Evolutionary conservation across 2,113 vertebrate genomes (phyloP), one percentile per base, ranked within the genome.

Genomic region (Nothoprocta pentlandii): DNA sequence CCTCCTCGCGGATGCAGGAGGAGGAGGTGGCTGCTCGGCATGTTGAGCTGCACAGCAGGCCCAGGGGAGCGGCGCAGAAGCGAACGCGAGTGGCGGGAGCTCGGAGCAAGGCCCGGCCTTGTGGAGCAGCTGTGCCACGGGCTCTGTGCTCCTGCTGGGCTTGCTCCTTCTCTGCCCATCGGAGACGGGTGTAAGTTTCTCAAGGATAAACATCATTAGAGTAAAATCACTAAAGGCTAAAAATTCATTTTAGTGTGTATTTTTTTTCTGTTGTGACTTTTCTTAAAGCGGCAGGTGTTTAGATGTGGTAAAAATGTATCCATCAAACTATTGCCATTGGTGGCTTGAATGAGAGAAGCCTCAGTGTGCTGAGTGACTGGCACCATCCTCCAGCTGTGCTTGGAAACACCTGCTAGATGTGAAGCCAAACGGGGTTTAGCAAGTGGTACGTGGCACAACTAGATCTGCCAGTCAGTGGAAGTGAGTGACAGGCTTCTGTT

Each of bases 251-350:
- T 2, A 66, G 53, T 63, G 78, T 86, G 82, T n/a, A 26, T 78
- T 59, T 41, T 56, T 51, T 59, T 41, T 56, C 70, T 89, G 95
- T 95, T 47, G 34, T n/a, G 26, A 26, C 74, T 47, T 46, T 25
- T 75, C 56, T 95, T 85, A 41, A 86, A 81, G 89, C 90, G 46
- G 75, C 74, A 89, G 54, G 30, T 53, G 26, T 87, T 91, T 76
- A 92, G 77, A 53, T 28, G 8, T 49, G 47, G 20, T 49, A 49
- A 49, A 49, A 49, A 49, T 49, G 22, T 15, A 46, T 66, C 66
- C 36, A 51, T 75, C 42, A 58, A 86, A 73, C 49, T 91, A 53
- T 21, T 88, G 70, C 22, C 30, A 46, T 56, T 7, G 81, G 34
- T 17, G 66, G 21, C 71, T 70, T 90, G 90, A 85, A 77, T 0